Evolutionary conservation across 2,113 vertebrate species (phyloP), one percentile per base, ranked within the genome.

Genomic region (Glaucomys volans): DNA sequence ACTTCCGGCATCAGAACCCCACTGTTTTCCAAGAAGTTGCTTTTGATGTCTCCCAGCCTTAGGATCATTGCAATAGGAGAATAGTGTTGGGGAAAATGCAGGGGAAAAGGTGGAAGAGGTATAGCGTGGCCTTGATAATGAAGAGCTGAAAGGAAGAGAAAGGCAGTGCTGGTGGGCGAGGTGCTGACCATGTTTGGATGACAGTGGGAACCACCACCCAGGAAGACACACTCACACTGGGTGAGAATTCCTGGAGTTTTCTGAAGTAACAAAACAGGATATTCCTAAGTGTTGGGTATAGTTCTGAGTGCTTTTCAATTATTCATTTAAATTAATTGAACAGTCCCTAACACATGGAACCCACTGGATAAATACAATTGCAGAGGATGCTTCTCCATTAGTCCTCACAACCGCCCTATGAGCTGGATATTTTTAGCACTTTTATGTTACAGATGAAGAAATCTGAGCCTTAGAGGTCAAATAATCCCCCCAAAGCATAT

Each of bases 11-110:
- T 87, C 30, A 42, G 57, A 42, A 6, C 10, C 28, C 35, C 14
- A 81, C 5, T 44, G 10, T 92, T 95, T 85, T 76, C 83, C 1
- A 35, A 92, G 14, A 94, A 85, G 37, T 74, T 94, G 77, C 28
- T 82, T 83, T 81, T 54, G 2, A 88, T 95, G 90, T 88, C 69
- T 94, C 90, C 64, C 35, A 42, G 64, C 67, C 54, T 86, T 74
- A 13, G 42, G n/a, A 42, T 85, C 42, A 85, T 24, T 92, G 40
- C 4, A 20, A 22, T 71, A 11, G 12, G 20, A 76, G 26, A 84
- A 81, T 35, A 35, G 2, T 20, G 18, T 72, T 79, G 42, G 32
- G 32, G 26, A 44, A 71, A 94, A 52, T 71, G 32, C 26, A 35
- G 72, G 7, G 16, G 10, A 16, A 50, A 81, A 35, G 5, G 37